phyloP scores from a whole-genome alignment of 2,797 vertebrate genomes.

The Aphelocoma californica region DNA sequence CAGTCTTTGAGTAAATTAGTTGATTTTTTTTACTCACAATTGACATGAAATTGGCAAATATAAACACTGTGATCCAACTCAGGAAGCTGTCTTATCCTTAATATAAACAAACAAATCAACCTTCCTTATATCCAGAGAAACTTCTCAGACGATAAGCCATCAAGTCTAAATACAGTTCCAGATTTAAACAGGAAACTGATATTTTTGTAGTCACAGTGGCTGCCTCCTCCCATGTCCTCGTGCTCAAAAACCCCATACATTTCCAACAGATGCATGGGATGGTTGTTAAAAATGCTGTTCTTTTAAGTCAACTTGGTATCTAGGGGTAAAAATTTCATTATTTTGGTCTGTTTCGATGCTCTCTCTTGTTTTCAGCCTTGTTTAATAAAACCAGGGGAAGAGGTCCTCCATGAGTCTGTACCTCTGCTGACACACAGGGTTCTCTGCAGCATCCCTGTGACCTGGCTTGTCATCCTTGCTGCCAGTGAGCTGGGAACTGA shows the following conservation, averaged over 20 bases:
- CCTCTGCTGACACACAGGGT: not conserved
- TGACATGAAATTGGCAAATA: not conserved
- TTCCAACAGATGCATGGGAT: not conserved
- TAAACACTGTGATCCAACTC: not conserved
- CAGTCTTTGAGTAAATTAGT: not conserved
- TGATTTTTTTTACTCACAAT: not conserved
- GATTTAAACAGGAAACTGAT: conserved; percentile 48
- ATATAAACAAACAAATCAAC: conserved; percentile 2
- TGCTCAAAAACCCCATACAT: not conserved
- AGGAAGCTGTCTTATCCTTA: not conserved
- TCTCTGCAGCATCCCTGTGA: not conserved
- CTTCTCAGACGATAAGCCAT: not conserved
- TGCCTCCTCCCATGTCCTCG: not conserved
- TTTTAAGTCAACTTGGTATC: not conserved
- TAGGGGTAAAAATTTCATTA: not conserved
- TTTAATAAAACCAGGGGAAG: not conserved
- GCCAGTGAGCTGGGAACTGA: not conserved
- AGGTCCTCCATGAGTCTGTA: not conserved
- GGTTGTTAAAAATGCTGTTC: not conserved
- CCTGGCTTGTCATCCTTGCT: not conserved
- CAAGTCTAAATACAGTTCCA: not conserved
- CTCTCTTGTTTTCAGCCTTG: not conserved
- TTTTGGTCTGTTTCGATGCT: not conserved
- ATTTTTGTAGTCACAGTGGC: conserved; percentile 6
- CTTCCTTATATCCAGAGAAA: not conserved